phyloP scores from a whole-genome alignment of 2,113 vertebrate genomes.

The Esox niger region DNA sequence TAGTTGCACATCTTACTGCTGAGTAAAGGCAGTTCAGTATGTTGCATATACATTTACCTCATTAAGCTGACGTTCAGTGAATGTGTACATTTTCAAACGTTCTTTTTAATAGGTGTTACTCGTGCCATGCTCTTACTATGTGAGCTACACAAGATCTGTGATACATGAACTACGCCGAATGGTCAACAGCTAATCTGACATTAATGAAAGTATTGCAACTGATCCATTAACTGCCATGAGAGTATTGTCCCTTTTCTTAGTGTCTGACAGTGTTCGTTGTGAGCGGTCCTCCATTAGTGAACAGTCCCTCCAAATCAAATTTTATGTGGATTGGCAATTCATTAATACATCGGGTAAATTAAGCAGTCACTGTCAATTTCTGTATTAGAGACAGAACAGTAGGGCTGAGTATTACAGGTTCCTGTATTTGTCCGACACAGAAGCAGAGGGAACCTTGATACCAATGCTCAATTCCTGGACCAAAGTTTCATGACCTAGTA shows the following conservation, averaged over 20 bases:
- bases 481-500: constrained; percentile 7
- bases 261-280: background rate
- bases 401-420: constrained; percentile 23
- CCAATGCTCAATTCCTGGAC: constrained; percentile 26
- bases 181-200: too few relatives aligned
- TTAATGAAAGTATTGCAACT: background rate
- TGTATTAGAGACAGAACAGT: constrained; percentile 14
- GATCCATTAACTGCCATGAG: background rate
- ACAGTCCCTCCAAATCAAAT: background rate
- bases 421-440: constrained; percentile 25
- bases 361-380: constrained; percentile 7
- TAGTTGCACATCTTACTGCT: too few relatives aligned
- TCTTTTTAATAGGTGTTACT: too few relatives aligned
- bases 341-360: constrained; percentile 16
- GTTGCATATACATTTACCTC: too few relatives aligned
- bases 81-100: too few relatives aligned
- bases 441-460: constrained; percentile 16
- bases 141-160: too few relatives aligned
- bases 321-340: background rate
- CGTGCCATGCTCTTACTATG: too few relatives aligned
- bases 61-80: too few relatives aligned
- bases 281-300: background rate
- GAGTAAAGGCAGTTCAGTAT: too few relatives aligned
- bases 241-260: background rate
- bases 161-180: too few relatives aligned